Conservation (phyloP, 2,888 invertebrate genomes). For the Nomada fucata region DNA sequence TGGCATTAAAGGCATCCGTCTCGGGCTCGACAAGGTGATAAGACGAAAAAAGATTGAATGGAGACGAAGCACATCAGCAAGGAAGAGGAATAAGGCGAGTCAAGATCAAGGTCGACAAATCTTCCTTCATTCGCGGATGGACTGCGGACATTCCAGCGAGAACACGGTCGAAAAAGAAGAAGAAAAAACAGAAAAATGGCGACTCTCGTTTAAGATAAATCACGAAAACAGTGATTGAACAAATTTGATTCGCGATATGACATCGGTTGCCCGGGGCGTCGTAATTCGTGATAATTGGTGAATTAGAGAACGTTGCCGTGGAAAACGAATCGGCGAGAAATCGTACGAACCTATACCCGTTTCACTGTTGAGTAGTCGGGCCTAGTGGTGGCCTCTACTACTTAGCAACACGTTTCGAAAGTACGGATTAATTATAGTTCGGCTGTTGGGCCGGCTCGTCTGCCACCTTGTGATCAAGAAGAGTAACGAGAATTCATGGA, state of each 20-base stretch:
- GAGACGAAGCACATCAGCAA: constrained; percentile 1
- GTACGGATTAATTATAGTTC: constrained; percentile 25
- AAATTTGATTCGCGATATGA: background rate
- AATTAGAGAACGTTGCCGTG: constrained; percentile 34
- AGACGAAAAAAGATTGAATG: constrained; percentile 40
- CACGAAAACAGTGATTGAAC: background rate
- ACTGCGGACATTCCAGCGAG: background rate
- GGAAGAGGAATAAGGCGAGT: constrained; percentile 12
- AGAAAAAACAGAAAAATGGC: background rate
- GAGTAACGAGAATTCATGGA: background rate
- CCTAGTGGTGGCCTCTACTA: constrained; percentile 27
- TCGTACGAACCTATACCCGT: constrained; percentile 15
- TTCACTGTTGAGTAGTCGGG: constrained; percentile 11
- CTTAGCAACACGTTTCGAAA: constrained; percentile 46
- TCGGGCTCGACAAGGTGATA: constrained; percentile 24
- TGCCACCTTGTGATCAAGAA: background rate
- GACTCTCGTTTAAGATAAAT: background rate
- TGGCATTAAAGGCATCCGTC: constrained; percentile 29
- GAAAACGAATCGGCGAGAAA: background rate
- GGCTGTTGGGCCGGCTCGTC: background rate
- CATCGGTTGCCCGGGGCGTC: background rate
- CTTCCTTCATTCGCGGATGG: background rate
- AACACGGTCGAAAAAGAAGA: background rate
- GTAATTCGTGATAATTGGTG: background rate
- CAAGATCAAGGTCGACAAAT: constrained; percentile 46